These are phyloP conservation scores for Coenonympha glycerion DNA, from an alignment of 2,888 invertebrate species.

Conservation along the genomic window DNA sequence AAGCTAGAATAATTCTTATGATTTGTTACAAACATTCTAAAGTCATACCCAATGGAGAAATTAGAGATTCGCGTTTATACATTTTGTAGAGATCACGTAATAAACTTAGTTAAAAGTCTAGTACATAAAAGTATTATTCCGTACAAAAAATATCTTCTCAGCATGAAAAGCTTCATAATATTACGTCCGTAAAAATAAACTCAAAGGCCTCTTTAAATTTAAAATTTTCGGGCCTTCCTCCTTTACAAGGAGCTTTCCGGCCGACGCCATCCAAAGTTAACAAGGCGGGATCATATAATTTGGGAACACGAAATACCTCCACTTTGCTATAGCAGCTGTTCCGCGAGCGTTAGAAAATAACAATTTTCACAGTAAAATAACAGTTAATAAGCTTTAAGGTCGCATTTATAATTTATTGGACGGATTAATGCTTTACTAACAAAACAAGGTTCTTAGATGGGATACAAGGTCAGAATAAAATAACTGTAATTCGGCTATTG, in stretches of 20 bases:
- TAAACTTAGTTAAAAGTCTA: background rate
- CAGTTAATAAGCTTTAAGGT: constrained; percentile 38
- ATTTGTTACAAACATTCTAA: too few species aligned
- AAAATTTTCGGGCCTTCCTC: constrained; percentile 21
- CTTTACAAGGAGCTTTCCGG: constrained; percentile 18
- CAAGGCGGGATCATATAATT: constrained; percentile 60
- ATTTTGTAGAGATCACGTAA: background rate
- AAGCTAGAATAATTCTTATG: too few species aligned
- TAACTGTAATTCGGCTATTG: constrained; percentile 62
- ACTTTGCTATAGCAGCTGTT: constrained; percentile 43
- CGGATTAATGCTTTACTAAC: constrained; percentile 41
- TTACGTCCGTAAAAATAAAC: constrained; percentile 17
- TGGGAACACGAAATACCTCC: constrained; percentile 40
- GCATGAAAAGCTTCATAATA: constrained; percentile 2
- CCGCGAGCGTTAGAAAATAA: constrained; percentile 46
- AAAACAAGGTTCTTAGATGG: constrained; percentile 46
- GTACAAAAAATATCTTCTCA: background rate
- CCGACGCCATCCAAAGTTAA: constrained; percentile 39
- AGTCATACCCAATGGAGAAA: too few species aligned
- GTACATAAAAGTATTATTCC: background rate
- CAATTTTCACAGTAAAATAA: constrained; percentile 68
- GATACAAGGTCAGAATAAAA: constrained; percentile 42
- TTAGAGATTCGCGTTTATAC: too few species aligned
- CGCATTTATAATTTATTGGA: constrained; percentile 51
- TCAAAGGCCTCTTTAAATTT: constrained; percentile 26